A percentile compares a stretch with the other conserved stretches of the same genome.
These are phyloP conservation scores for Corella eumyota DNA, from an alignment of 23 tunicate genomes.

Conservation along the genomic window DNA sequence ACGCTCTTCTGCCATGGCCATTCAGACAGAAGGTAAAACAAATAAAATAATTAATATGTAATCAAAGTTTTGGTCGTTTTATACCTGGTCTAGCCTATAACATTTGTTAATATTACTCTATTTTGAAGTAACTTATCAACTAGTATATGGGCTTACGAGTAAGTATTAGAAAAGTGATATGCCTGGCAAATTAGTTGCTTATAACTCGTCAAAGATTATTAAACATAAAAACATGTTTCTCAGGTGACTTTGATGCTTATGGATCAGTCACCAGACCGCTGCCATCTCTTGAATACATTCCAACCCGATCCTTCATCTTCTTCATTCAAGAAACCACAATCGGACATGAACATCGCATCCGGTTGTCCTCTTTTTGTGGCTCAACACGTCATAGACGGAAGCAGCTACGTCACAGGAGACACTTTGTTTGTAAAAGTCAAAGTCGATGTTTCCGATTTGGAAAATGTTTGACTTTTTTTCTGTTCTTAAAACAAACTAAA, in stretches of 20 bases:
- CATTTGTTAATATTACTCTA: too few species aligned
- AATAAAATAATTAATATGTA: too few species aligned
- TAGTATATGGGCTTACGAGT: too few species aligned
- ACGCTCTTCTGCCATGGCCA: conserved; percentile 87
- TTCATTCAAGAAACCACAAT: conserved; percentile 69
- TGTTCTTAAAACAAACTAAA: too few species aligned
- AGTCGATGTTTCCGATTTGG: conserved; percentile 67
- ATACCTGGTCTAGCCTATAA: too few species aligned
- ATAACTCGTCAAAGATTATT: too few species aligned
- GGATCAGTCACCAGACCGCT: conserved; percentile 66
- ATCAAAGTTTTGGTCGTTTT: too few species aligned
- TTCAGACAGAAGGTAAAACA: conserved; percentile 93
- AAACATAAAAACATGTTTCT: background rate
- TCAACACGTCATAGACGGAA: conserved; percentile 65
- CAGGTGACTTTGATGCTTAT: conserved; percentile 87
- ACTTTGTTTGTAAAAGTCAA: conserved; percentile 46
- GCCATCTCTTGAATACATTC: conserved; percentile 76
- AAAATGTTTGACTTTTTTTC: conserved; percentile 53
- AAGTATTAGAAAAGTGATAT: background rate
- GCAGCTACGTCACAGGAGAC: conserved; percentile 69
- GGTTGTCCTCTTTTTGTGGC: conserved; percentile 91
- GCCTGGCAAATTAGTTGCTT: too few species aligned
- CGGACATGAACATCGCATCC: conserved; percentile 97
- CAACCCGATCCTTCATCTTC: conserved; percentile 89
- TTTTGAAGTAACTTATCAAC: too few species aligned